Base-by-base conservation (phyloP, 2,888 invertebrate species). In the Endotricha flammealis region DNA sequence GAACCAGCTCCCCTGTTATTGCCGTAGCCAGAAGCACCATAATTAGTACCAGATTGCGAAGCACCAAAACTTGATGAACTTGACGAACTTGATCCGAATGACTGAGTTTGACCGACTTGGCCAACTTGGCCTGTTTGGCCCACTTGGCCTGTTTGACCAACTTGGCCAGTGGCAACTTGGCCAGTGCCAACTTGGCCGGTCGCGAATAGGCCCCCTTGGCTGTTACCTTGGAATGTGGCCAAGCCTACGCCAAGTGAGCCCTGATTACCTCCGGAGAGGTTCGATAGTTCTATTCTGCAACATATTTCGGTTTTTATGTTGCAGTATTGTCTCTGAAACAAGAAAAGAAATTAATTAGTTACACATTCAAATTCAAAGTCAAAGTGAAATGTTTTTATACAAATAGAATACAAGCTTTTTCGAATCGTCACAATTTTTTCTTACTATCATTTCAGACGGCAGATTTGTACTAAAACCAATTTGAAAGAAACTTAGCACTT, bases 301-400 rank as follows among this genome's bases (percentile, higher is more conserved):
- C 87, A 87, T 39, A 83, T 72, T 60, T 87, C 87, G 0, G 74
- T 75, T 2, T 71, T 67, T 1, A 67, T 57, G 53, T 77, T 83
- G 75, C 87, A 87, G 63, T 80, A 85, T 36, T 83, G 81, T 46
- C 81, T 83, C 85, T 86, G 73, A 53, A 69, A 78, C 72, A 80
- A 73, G 16, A 25, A 50, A 41, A 53, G 3, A 27, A 3, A 1
- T 1, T 0, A 16, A 13, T 36, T 14, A 9, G n/a, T n/a, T n/a
- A n/a, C n/a, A n/a, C n/a, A n/a, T n/a, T n/a, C n/a, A n/a, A n/a
- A n/a, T n/a, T n/a, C n/a, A n/a, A n/a, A n/a, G n/a, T n/a, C n/a
- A n/a, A n/a, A n/a, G n/a, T n/a, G n/a, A n/a, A n/a, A n/a, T n/a
- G n/a, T n/a, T n/a, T n/a, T n/a, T n/a, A n/a, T n/a, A n/a, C n/a